Percentiles rank a stretch among this genome's conserved stretches.
These are phyloP conservation scores for Pteromalus puparum DNA, from an alignment of 1,140 invertebrate species.

Conservation along the genomic window DNA sequence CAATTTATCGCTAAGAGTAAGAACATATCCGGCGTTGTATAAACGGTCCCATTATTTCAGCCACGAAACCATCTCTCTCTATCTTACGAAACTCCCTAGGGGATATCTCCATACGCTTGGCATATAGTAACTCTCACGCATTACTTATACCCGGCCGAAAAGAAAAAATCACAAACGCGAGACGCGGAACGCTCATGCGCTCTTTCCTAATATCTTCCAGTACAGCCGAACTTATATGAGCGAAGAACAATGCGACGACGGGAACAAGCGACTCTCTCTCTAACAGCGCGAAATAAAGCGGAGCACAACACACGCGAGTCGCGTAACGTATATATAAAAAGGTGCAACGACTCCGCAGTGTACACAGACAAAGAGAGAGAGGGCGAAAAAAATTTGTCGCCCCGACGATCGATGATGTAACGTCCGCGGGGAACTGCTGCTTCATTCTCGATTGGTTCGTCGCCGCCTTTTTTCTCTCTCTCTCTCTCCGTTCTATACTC, in stretches of 20 bases:
- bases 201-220: slow-evolving; percentile 55
- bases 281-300: background rate
- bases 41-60: background rate
- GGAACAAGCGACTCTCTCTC: background rate
- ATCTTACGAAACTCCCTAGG: too few relatives aligned
- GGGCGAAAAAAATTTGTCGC: slow-evolving; percentile 43
- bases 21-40: background rate
- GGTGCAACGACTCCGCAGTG: background rate
- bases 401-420: slow-evolving; percentile 60
- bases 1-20: too few relatives aligned
- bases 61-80: background rate
- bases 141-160: background rate
- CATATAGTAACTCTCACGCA: background rate
- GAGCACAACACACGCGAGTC: background rate
- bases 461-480: background rate
- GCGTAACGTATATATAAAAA: background rate
- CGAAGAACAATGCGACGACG: slow-evolving; percentile 9
- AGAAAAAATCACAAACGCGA: slow-evolving; percentile 52
- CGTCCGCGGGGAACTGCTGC: slow-evolving; percentile 57
- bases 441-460: slow-evolving; percentile 45
- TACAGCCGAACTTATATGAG: background rate
- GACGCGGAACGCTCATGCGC: background rate
- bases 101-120: background rate
- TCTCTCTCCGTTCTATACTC: background rate
- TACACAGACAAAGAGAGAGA: slow-evolving; percentile 44